A percentile compares a stretch with the other conserved stretches of the same genome.
These are phyloP conservation scores for Drosophila flavopinicola DNA, from an alignment of 2,888 invertebrate genomes.

Conservation along the genomic window DNA sequence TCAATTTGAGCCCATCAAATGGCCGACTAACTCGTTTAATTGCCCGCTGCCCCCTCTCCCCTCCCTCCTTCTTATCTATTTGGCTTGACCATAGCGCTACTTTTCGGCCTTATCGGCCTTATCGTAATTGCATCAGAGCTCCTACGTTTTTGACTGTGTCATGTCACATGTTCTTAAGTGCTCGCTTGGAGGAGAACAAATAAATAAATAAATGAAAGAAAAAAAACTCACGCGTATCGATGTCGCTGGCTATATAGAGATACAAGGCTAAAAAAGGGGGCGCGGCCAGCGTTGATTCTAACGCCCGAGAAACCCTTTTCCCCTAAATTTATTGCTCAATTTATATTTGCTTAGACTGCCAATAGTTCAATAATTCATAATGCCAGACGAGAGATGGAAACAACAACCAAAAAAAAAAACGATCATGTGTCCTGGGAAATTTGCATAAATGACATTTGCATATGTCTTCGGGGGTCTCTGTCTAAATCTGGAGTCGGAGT, in stretches of 20 bases:
- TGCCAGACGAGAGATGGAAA: constrained; percentile 10
- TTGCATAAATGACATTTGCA: constrained; percentile 72
- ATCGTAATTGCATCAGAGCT: constrained; percentile 47
- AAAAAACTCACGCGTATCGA: constrained; percentile 72
- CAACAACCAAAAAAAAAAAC: constrained; percentile 7
- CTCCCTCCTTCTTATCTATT: background rate
- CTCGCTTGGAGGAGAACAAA: constrained; percentile 11
- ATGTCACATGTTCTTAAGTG: constrained; percentile 65
- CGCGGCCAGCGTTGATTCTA: constrained; percentile 30
- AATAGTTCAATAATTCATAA: constrained; percentile 76
- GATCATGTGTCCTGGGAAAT: constrained; percentile 61
- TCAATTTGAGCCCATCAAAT: constrained; percentile 67
- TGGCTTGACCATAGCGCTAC: constrained; percentile 43
- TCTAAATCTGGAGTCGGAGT: constrained; percentile 8
- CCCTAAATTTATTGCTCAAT: constrained; percentile 69
- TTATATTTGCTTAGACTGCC: constrained; percentile 78
- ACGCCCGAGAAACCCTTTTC: constrained; percentile 24
- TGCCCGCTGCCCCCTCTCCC: constrained; percentile 22
- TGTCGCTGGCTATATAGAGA: constrained; percentile 26
- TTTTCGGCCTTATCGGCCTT: constrained; percentile 44
- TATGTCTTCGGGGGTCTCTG: constrained; percentile 36
- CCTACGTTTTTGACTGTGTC: constrained; percentile 58
- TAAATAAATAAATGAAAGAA: background rate
- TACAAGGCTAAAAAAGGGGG: constrained; percentile 7
- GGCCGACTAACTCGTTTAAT: constrained; percentile 71